These are phyloP conservation scores for Geococcyx californianus DNA, from an alignment of 2,113 vertebrate species.

Conservation along the genomic window DNA sequence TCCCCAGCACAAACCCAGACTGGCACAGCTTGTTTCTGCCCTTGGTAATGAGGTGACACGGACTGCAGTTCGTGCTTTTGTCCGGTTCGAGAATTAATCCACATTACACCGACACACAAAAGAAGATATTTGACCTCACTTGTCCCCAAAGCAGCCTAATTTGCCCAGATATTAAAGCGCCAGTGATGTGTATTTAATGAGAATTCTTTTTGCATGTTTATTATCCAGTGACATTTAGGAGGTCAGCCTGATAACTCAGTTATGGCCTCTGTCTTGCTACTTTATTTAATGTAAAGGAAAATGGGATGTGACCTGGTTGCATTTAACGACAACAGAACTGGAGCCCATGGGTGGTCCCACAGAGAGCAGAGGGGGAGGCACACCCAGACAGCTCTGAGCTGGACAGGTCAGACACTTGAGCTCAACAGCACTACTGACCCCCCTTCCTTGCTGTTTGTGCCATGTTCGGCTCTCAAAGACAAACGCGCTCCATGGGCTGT, in stretches of 20 bases:
- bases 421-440: neutral
- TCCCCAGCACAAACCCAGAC: neutral
- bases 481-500: neutral
- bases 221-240: constrained; percentile 73
- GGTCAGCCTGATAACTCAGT: constrained; percentile 54
- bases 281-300: constrained; percentile 42
- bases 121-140: constrained; percentile 69
- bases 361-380: neutral
- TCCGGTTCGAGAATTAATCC: constrained; percentile 63
- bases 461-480: neutral
- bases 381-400: neutral
- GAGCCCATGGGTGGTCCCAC: neutral
- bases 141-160: constrained; percentile 67
- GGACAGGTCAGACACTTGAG: neutral
- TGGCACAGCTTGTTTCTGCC: constrained; percentile 21
- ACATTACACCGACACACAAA: constrained; percentile 54
- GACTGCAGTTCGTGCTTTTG: constrained; percentile 44
- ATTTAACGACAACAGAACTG: neutral
- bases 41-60: constrained; percentile 29
- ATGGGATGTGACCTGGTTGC: constrained; percentile 7
- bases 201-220: constrained; percentile 62
- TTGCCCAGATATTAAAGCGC: constrained; percentile 57
- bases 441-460: neutral
- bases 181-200: constrained; percentile 67
- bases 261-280: constrained; percentile 12